Evolutionary conservation across 2,797 vertebrate species (phyloP).

Genomic region (Uromys caudimaculatus): DNA sequence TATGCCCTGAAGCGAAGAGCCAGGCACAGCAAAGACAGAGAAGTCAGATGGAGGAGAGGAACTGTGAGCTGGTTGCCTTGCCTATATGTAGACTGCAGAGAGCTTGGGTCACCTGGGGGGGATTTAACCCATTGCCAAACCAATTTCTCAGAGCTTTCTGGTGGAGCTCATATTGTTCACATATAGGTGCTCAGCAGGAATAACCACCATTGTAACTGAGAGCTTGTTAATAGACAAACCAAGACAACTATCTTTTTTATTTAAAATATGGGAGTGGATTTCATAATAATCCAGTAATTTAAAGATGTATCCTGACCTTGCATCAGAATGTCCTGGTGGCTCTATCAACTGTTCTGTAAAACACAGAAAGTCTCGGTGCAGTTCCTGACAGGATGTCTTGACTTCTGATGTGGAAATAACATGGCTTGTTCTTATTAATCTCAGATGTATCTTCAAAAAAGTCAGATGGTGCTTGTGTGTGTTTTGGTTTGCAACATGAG

Average conservation of each 20-base stretch:
- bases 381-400: not conserved
- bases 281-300: not conserved
- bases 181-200: not conserved
- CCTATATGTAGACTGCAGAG: rapidly evolving
- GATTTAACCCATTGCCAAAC: not conserved
- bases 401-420: not conserved
- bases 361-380: not conserved
- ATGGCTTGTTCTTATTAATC: rapidly evolving
- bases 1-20: rapidly evolving
- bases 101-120: not conserved
- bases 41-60: not conserved
- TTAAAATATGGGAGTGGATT: not conserved
- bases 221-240: not conserved
- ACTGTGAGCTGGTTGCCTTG: not conserved
- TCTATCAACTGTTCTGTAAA: not conserved
- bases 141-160: not conserved
- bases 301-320: not conserved
- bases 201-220: rapidly evolving
- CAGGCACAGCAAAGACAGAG: too few relatives aligned
- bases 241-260: not conserved
- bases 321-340: not conserved
- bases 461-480: not conserved
- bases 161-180: rapidly evolving
- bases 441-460: not conserved
- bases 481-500: not conserved